Conservation (phyloP, 2,888 invertebrate species). For the Emmelina monodactyla region DNA sequence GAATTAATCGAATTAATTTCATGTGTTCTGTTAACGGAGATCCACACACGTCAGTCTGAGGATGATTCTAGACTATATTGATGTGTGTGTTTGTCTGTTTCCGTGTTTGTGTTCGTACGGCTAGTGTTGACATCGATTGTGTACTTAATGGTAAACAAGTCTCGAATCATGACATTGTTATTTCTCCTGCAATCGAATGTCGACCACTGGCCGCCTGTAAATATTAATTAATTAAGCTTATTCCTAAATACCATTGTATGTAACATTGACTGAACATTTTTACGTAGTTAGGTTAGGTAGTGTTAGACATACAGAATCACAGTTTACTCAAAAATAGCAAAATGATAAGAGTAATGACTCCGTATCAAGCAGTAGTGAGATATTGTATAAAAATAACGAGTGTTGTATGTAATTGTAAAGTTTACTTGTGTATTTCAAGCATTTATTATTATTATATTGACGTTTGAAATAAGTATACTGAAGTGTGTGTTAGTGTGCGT, state of each 20-base stretch:
- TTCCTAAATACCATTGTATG: constrained; percentile 57
- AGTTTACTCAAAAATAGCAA: constrained; percentile 18
- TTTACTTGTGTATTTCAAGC: constrained; percentile 49
- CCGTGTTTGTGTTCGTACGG: constrained; percentile 20
- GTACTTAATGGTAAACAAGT: constrained; percentile 24
- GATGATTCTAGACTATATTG: constrained; percentile 13
- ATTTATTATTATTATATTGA: constrained; percentile 49
- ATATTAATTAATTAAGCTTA: constrained; percentile 30
- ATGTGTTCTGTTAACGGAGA: too few relatives aligned
- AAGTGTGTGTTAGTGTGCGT: constrained; percentile 49
- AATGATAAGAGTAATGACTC: constrained; percentile 19
- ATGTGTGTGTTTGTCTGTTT: constrained; percentile 31
- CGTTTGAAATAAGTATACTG: constrained; percentile 32
- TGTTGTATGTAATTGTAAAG: constrained; percentile 30
- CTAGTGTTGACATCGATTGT: constrained; percentile 24
- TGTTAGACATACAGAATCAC: constrained; percentile 28
- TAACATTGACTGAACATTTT: constrained; percentile 65
- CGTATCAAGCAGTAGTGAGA: constrained; percentile 41
- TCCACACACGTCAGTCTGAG: constrained; percentile 7
- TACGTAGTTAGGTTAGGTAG: constrained; percentile 53
- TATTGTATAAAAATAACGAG: constrained; percentile 28
- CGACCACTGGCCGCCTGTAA: constrained; percentile 18
- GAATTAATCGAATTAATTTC: constrained; percentile 17
- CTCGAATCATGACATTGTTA: too few relatives aligned
- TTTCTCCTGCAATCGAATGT: too few relatives aligned